Evolutionary conservation across 1,140 invertebrate species (phyloP), one percentile per base, ranked within the genome.

Genomic region (Hormaphis cornu): DNA sequence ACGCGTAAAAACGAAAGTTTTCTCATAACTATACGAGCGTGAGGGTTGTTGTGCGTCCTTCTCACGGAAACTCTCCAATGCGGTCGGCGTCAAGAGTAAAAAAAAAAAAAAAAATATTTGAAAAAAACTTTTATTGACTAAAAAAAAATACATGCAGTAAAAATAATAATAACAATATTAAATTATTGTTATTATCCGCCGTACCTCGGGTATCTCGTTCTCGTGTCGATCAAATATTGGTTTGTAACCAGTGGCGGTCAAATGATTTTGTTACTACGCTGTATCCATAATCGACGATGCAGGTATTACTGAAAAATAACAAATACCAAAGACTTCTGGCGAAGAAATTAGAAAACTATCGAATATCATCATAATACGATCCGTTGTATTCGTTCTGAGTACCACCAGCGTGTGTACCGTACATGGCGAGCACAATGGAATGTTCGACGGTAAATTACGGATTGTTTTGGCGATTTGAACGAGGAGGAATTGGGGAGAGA

Each of bases 41-140:
- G 59, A 12, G 59, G 59, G 22, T 18, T 42, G 59, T 16, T 1
- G 40, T 22, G 40, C 28, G n/a, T 44, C 46, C 30, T 35, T 54
- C 20, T 8, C n/a, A 3, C 24, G 54, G 14, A 2, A n/a, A n/a
- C n/a, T n/a, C 2, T 18, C 5, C 59, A 63, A 63, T 63, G 48
- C 59, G 42, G 61, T 50, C 18, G 44, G 14, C 22, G 61, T 66
- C 28, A n/a, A n/a, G n/a, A n/a, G n/a, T n/a, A n/a, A n/a, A n/a
- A n/a, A n/a, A n/a, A n/a, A n/a, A n/a, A n/a, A n/a, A n/a, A n/a
- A n/a, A n/a, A n/a, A n/a, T n/a, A n/a, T n/a, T n/a, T n/a, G 61
- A 42, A 20, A 66, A 48, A 66, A 58, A 66, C 42, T 66, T 66
- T 66, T 66, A 66, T 66, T 66, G 61, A 66, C 44, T 66, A 44